Conservation (phyloP, 2,797 vertebrate genomes). For the Syndactyla subalaris region DNA sequence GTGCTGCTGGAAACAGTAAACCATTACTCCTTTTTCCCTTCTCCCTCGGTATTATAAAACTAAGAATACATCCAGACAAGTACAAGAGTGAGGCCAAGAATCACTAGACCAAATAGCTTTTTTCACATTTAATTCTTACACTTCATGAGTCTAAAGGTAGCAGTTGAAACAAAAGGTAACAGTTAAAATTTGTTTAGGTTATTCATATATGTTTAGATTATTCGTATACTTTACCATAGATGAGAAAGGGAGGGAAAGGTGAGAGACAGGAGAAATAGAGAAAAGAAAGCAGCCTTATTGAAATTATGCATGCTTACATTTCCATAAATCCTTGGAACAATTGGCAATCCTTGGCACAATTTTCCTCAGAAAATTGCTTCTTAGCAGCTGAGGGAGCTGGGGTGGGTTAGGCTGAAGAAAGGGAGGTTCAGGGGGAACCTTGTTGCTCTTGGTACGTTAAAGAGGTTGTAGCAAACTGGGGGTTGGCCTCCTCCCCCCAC, state of each 20-base stretch:
- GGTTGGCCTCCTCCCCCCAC: fast-evolving
- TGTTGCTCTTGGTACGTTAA: neutral
- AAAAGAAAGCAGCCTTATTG: neutral
- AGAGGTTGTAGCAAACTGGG: neutral
- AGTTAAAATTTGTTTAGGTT: neutral
- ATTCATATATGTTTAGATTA: neutral
- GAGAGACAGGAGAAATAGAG: fast-evolving
- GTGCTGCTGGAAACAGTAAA: neutral
- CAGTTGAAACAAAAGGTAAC: neutral
- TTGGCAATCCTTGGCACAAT: neutral
- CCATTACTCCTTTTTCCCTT: neutral
- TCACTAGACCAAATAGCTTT: neutral
- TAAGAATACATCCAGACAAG: neutral
- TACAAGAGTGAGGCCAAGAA: neutral
- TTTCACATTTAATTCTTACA: neutral
- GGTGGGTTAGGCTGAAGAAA: neutral
- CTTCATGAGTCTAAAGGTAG: neutral
- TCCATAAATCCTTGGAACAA: neutral
- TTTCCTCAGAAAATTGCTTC: neutral
- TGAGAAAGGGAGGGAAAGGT: neutral
- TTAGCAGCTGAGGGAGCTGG: neutral
- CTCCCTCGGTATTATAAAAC: neutral
- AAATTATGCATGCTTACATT: neutral
- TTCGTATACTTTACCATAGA: neutral
- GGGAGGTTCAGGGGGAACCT: fast-evolving